Evolutionary conservation across 2,888 invertebrate genomes (phyloP), one percentile per base, ranked within the genome.

Genomic region (Drosophila mimica): DNA sequence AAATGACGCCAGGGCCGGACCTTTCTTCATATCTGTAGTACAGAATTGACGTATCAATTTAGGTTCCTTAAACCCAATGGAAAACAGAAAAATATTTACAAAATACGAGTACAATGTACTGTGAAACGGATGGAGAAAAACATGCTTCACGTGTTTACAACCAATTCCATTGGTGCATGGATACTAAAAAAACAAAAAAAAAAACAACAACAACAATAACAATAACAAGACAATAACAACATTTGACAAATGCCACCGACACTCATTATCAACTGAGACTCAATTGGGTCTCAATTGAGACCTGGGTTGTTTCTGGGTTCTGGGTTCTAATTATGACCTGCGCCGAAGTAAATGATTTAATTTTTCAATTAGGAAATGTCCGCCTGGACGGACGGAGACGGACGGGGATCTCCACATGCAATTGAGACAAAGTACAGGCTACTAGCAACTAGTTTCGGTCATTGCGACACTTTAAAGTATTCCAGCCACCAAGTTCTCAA

Each of bases 51-150:
- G n/a, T 83, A 85, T 90, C 91, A 85, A 90, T 90, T 85, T 89
- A 89, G 82, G 91, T 85, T 85, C 85, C 91, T 85, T 85, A 85
- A 85, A 89, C 89, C 82, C 91, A 87, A 90, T 87, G 61, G 88
- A 86, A 83, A 73, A 38, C 36, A 56, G 63, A 52, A 88, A 85
- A 70, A 46, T 65, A 67, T 60, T 59, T 63, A 59, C 52, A 43
- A 61, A 58, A 72, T 63, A 46, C 43, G 51, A 43, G 73, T 70
- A 71, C 62, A 70, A 52, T 60, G 69, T 69, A 69, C 67, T 70
- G 48, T 40, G 25, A 34, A 31, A 49, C 74, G 74, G 82, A 74
- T 65, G 67, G 43, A 63, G 46, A 70, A 64, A 73, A 66, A 83
- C 63, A 49, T 17, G 79, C 74, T 83, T 68, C 52, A 83, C 63